phyloP scores from a whole-genome alignment of 2,113 vertebrate genomes.

The Larimichthys crocea region DNA sequence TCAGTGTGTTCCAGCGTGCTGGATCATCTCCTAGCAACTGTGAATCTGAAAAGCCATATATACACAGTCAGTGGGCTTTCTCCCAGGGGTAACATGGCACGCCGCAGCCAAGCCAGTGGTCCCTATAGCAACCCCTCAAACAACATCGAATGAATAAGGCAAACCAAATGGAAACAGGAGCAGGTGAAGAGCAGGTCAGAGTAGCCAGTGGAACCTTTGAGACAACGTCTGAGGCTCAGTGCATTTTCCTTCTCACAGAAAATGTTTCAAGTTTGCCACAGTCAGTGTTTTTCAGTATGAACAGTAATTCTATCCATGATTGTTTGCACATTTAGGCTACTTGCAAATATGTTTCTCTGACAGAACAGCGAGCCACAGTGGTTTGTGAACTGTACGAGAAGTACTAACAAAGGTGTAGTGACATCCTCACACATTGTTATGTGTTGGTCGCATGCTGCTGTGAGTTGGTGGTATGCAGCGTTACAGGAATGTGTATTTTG shows the following conservation, averaged over 20 bases:
- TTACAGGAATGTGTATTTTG: slow-evolving; percentile 72
- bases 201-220: slow-evolving; percentile 39
- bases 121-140: slow-evolving; percentile 76
- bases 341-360: background rate
- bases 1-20: slow-evolving; percentile 56
- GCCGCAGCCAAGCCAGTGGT: slow-evolving; percentile 66
- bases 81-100: slow-evolving; percentile 67
- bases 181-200: slow-evolving; percentile 47
- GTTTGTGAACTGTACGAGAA: slow-evolving; percentile 1
- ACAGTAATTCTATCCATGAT: background rate
- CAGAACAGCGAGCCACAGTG: background rate
- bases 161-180: slow-evolving; percentile 54
- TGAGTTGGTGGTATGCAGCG: slow-evolving; percentile 57
- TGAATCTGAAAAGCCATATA: slow-evolving; percentile 66
- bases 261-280: background rate
- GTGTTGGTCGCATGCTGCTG: slow-evolving; percentile 45
- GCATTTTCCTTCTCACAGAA: slow-evolving; percentile 8
- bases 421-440: slow-evolving; percentile 45
- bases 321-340: background rate
- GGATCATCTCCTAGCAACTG: slow-evolving; percentile 80
- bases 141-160: slow-evolving; percentile 41
- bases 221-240: slow-evolving; percentile 38
- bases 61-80: slow-evolving; percentile 67
- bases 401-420: slow-evolving; percentile 11
- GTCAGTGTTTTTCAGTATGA: background rate